Conservation (phyloP, 1,140 invertebrate genomes). For the Drosophila willistoni region DNA sequence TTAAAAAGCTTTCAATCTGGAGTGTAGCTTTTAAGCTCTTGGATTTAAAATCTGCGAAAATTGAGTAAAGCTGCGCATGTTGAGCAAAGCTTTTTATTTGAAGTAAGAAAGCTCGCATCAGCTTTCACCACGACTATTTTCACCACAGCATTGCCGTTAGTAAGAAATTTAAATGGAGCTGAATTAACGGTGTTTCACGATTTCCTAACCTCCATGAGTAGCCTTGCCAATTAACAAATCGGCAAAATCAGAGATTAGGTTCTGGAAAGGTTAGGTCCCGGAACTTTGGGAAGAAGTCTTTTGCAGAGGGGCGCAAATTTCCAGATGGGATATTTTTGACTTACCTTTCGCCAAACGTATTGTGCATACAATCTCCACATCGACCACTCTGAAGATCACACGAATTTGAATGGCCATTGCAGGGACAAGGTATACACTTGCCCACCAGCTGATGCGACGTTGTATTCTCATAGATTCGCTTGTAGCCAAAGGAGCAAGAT, state of each 20-base stretch:
- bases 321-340: not conserved
- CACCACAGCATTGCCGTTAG: not conserved
- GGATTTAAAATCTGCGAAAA: not conserved
- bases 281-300: too few relatives aligned
- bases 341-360: slow-evolving; percentile 86
- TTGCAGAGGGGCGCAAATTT: too few relatives aligned
- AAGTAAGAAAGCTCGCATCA: not conserved
- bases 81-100: slow-evolving; percentile 4
- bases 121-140: not conserved
- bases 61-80: not conserved
- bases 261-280: too few relatives aligned
- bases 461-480: slow-evolving; percentile 87
- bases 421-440: slow-evolving; percentile 94
- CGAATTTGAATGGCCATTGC: slow-evolving; percentile 93
- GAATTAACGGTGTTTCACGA: too few relatives aligned
- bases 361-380: slow-evolving; percentile 89
- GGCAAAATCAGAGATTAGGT: too few relatives aligned
- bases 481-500: slow-evolving; percentile 92
- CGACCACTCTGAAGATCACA: slow-evolving; percentile 91
- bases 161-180: too few relatives aligned
- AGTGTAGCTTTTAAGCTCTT: not conserved
- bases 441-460: slow-evolving; percentile 84
- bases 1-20: not conserved
- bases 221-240: too few relatives aligned
- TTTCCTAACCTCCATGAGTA: too few relatives aligned